Evolutionary conservation across 1,140 invertebrate genomes (phyloP), one percentile per base, ranked within the genome.

Genomic region (Asobara japonica): DNA sequence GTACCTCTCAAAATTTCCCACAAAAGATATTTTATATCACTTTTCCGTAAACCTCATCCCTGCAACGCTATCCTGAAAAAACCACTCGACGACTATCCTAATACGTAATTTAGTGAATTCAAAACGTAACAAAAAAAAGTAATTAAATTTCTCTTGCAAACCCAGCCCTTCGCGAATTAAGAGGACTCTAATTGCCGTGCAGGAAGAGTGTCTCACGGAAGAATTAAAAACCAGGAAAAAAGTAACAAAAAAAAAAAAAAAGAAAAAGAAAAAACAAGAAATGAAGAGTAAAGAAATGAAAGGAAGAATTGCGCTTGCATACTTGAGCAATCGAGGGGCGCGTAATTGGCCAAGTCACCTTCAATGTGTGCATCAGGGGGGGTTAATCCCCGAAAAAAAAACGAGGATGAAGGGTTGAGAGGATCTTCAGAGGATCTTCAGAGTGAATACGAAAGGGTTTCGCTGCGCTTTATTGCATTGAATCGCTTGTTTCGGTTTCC

Each of bases 261-360:
- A 51, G 1, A 51, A 16, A 51, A 51, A 16, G 11, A 16, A 51
- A 45, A 27, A 45, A 18, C 31, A 41, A 41, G 38, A 16, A 45
- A 22, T 45, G 33, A 45, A 18, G 13, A 27, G 65, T 51, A 48
- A 68, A 30, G 20, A 68, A 51, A 68, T 45, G 45, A 29, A 71
- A 65, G 60, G 48, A 71, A 71, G 38, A 31, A 69, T 11, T 25
- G 27, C 61, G 36, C 62, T 29, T 41, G 31, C 36, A 25, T 62
- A 69, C 41, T 74, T 74, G 72, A 74, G 61, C 67, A 56, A 70
- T 74, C 41, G 67, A 74, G 67, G 61, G 61, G 72, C 72, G 67
- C 61, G 41, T 69, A 74, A 74, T 74, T 74, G 72, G 66, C 67
- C 31, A 18, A 70, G 67, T 18, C 38, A 67, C 60, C 60, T 69